Conservation (phyloP, 2,888 invertebrate genomes). For the Melinaea marsaeus region DNA sequence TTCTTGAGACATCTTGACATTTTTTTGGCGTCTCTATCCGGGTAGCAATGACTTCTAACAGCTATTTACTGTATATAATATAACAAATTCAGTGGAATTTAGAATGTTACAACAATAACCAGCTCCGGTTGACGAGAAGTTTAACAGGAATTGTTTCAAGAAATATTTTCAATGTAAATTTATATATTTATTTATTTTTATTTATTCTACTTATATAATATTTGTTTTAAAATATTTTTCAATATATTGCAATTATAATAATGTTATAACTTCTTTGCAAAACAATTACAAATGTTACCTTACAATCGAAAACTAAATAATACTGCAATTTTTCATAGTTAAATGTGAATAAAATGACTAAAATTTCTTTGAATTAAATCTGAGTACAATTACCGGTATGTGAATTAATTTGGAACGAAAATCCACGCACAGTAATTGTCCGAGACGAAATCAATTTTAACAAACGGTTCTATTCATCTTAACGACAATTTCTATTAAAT, state of each 20-base stretch:
- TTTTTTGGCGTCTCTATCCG: not conserved
- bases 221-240: no score
- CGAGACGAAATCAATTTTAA: conserved; percentile 46
- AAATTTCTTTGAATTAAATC: not conserved
- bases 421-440: conserved; percentile 37
- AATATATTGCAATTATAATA: no score
- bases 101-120: not conserved
- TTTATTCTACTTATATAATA: no score
- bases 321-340: no score
- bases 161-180: no score
- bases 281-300: no score
- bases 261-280: no score
- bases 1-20: no score
- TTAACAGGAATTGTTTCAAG: not conserved
- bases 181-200: no score
- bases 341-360: not conserved
- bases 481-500: conserved; percentile 2
- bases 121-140: not conserved
- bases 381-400: conserved; percentile 2
- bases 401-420: conserved; percentile 42
- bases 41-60: not conserved
- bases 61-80: not conserved
- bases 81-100: not conserved
- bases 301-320: no score
- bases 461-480: conserved; percentile 42